Evolutionary conservation across 2,113 vertebrate species (phyloP).

Genomic region (Esox niger): DNA sequence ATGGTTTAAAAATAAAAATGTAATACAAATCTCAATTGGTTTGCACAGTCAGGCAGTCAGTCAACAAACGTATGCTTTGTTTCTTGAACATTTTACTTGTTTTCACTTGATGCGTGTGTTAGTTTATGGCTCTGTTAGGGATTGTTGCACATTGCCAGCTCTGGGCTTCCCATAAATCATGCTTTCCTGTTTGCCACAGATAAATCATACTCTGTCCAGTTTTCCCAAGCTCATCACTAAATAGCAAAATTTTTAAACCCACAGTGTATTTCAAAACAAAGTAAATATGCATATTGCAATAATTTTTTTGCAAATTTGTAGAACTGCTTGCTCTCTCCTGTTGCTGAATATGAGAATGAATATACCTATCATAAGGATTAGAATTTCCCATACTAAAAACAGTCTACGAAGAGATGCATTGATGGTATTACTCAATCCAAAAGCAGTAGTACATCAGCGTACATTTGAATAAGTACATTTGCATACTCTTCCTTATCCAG

Average conservation of each 20-base stretch:
- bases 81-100: not conserved
- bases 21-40: not conserved
- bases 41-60: constrained; percentile 35
- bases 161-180: not conserved
- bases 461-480: constrained; percentile 77
- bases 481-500: constrained; percentile 66
- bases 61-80: not conserved
- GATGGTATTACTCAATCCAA: not conserved
- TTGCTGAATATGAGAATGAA: not conserved
- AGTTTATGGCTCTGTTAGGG: not conserved
- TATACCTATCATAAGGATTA: no score
- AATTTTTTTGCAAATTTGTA: not conserved
- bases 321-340: not conserved
- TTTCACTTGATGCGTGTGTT: not conserved
- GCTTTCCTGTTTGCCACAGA: no score
- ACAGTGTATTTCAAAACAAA: not conserved
- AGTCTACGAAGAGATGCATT: not conserved
- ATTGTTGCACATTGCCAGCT: not conserved
- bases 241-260: not conserved
- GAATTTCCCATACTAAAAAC: no score
- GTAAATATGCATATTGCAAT: not conserved
- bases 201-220: no score
- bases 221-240: not conserved
- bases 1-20: not conserved
- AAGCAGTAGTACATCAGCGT: not conserved